Evolutionary conservation across 1,140 invertebrate species (phyloP).

Genomic region (Gryllus bimaculatus): DNA sequence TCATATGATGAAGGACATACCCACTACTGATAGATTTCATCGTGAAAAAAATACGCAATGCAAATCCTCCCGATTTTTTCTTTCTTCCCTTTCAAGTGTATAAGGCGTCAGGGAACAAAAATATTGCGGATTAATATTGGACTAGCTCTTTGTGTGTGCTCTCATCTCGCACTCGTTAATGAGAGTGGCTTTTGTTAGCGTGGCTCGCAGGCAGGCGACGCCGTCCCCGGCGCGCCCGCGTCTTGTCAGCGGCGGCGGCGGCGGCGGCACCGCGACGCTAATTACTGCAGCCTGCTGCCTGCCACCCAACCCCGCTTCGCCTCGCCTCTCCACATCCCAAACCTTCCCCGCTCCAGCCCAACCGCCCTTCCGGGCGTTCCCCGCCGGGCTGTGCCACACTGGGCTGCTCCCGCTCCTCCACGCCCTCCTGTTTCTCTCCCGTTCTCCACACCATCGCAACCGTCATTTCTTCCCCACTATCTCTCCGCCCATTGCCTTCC

Average conservation of each 20-base stretch:
- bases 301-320: too few species aligned
- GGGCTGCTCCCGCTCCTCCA: neutral
- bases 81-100: constrained; percentile 4
- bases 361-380: too few species aligned
- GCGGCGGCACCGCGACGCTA: neutral
- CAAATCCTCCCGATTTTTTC: constrained; percentile 4
- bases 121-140: constrained; percentile 5
- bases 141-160: constrained; percentile 3
- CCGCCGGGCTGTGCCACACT: too few species aligned
- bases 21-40: neutral
- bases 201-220: neutral
- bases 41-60: neutral
- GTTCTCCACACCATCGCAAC: too few species aligned
- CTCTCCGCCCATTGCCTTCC: too few species aligned
- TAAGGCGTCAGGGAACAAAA: constrained; percentile 3
- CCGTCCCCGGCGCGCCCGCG: neutral
- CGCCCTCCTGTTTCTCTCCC: neutral
- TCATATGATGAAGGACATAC: neutral
- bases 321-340: too few species aligned
- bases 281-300: neutral
- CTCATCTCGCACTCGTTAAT: neutral
- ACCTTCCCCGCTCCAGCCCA: too few species aligned
- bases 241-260: neutral
- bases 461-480: too few species aligned
- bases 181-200: neutral